Evolutionary conservation across 2,797 vertebrate genomes (phyloP).

Genomic region (Monodelphis domestica): DNA sequence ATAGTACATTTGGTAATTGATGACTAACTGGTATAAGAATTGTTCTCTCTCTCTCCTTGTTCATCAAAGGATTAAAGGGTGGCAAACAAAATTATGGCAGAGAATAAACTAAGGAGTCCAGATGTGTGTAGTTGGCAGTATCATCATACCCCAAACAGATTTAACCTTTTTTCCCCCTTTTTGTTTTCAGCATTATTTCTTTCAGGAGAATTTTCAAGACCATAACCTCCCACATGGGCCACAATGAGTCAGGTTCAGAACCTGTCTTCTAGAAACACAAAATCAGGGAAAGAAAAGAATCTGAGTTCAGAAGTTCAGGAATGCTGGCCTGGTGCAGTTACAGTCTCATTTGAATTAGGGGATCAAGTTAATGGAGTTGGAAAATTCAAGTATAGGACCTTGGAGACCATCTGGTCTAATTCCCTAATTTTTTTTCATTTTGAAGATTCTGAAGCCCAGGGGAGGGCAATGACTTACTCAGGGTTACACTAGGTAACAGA

Average conservation of each 20-base stretch:
- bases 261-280: not conserved
- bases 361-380: not conserved
- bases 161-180: not conserved
- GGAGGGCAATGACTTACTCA: not conserved
- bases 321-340: not conserved
- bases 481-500: not conserved
- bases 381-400: not conserved
- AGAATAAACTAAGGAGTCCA: not conserved
- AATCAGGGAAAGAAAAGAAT: not conserved
- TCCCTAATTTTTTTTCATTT: not conserved
- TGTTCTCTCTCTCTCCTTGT: not conserved
- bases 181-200: constrained; percentile 26
- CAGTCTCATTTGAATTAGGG: not conserved
- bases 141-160: not conserved
- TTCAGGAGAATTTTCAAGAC: not conserved
- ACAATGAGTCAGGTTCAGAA: not conserved
- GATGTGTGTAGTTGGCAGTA: not conserved
- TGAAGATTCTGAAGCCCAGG: not conserved
- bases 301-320: not conserved
- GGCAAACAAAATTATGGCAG: not conserved
- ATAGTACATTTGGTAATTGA: not conserved
- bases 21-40: not conserved
- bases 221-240: not conserved
- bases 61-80: not conserved
- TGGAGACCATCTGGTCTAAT: not conserved